Percentiles rank a stretch among this genome's conserved stretches.
phyloP scores from a whole-genome alignment of 2,888 invertebrate genomes.

The Dichetophora obliterata region DNA sequence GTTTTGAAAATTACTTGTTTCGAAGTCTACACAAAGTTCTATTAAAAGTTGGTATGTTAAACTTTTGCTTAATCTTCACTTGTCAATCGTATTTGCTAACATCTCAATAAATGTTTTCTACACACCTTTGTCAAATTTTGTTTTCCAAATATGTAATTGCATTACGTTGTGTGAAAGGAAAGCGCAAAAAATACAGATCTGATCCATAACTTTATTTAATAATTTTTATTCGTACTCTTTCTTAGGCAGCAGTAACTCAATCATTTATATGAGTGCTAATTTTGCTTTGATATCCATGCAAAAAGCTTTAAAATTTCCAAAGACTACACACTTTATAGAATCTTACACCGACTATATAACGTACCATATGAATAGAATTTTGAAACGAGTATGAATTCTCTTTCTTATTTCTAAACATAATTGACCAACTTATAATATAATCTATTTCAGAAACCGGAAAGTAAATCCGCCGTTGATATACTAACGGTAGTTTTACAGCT shows the following conservation, averaged over 20 bases:
- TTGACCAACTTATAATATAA: not conserved
- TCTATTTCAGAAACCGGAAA: slow-evolving; percentile 64
- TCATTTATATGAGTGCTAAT: slow-evolving; percentile 76
- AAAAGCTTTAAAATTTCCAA: slow-evolving; percentile 72
- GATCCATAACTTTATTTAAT: not conserved
- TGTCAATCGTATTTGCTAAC: not conserved
- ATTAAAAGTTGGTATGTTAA: slow-evolving; percentile 76
- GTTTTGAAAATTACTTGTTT: slow-evolving; percentile 75
- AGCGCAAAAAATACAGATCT: no score
- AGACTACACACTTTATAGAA: slow-evolving; percentile 75
- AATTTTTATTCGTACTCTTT: slow-evolving; percentile 12
- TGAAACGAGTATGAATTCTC: slow-evolving; percentile 72
- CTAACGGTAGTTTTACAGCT: slow-evolving; percentile 80
- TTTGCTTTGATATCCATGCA: slow-evolving; percentile 74
- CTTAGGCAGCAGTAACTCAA: slow-evolving; percentile 76
- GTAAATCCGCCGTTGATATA: slow-evolving; percentile 79
- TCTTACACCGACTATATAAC: slow-evolving; percentile 82
- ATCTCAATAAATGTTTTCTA: not conserved
- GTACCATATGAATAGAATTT: slow-evolving; percentile 76
- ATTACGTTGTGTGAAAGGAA: not conserved
- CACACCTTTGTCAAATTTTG: not conserved
- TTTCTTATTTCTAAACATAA: slow-evolving; percentile 14
- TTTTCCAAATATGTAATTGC: not conserved
- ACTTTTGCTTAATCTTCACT: not conserved
- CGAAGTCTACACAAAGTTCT: slow-evolving; percentile 78